phyloP scores from a whole-genome alignment of 2,888 invertebrate species.

The Chesias legatella region DNA sequence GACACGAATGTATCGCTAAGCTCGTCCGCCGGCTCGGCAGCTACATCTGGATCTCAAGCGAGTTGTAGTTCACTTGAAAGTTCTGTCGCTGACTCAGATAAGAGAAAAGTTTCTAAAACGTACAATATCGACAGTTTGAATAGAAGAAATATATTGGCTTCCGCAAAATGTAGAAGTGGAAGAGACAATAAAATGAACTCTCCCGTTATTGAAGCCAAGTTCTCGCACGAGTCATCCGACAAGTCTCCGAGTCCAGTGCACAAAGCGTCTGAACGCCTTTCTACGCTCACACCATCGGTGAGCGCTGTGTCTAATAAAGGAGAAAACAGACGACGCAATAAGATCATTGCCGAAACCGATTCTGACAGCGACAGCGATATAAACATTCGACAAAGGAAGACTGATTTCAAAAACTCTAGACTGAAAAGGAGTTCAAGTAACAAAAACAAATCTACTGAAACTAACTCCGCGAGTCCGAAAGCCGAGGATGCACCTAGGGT shows the following conservation, averaged over 20 bases:
- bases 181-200: slow-evolving; percentile 86
- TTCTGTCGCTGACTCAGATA: slow-evolving; percentile 82
- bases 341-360: slow-evolving; percentile 69
- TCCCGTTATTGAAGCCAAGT: slow-evolving; percentile 86
- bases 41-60: slow-evolving; percentile 87
- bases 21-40: slow-evolving; percentile 85
- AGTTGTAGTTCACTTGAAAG: slow-evolving; percentile 84
- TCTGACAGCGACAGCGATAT: slow-evolving; percentile 64
- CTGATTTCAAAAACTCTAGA: slow-evolving; percentile 70
- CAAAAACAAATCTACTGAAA: slow-evolving; percentile 61
- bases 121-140: slow-evolving; percentile 91
- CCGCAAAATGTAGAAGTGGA: slow-evolving; percentile 91
- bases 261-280: slow-evolving; percentile 76
- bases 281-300: slow-evolving; percentile 76
- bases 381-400: slow-evolving; percentile 67
- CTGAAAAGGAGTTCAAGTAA: slow-evolving; percentile 66
- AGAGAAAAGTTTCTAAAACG: slow-evolving; percentile 86
- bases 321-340: slow-evolving; percentile 70
- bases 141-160: slow-evolving; percentile 91
- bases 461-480: slow-evolving; percentile 49
- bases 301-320: slow-evolving; percentile 77
- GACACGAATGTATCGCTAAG: slow-evolving; percentile 86
- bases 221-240: slow-evolving; percentile 80
- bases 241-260: slow-evolving; percentile 72
- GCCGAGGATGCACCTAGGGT: slow-evolving; percentile 55